phyloP scores from a whole-genome alignment of 2,888 invertebrate species.

The Agelastica alni region DNA sequence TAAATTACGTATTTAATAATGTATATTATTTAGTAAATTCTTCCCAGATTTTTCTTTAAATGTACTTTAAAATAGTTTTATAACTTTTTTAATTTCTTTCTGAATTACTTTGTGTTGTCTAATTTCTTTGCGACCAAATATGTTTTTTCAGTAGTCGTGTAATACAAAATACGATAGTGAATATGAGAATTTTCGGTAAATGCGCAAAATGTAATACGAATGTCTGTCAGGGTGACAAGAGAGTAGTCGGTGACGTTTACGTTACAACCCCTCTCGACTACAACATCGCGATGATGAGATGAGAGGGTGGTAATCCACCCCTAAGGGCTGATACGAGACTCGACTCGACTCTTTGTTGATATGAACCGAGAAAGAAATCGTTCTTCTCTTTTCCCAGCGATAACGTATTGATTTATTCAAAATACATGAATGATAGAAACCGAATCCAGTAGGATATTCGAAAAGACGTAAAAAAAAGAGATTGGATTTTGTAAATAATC shows the following conservation, averaged over 20 bases:
- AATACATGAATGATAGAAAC: background rate
- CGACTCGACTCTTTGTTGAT: constrained; percentile 35
- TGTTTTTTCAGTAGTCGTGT: too few relatives aligned
- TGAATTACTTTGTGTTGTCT: too few relatives aligned
- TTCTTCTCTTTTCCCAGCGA: constrained; percentile 10
- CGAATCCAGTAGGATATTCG: background rate
- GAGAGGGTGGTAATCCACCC: constrained; percentile 52
- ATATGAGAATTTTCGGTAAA: constrained; percentile 29
- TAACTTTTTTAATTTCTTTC: too few relatives aligned
- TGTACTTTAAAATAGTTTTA: too few relatives aligned
- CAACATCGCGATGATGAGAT: constrained; percentile 43
- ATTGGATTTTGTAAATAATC: background rate
- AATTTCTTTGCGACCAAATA: too few relatives aligned
- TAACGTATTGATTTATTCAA: constrained; percentile 19
- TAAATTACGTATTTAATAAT: too few relatives aligned
- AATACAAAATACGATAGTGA: constrained; percentile 18
- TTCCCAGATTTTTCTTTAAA: too few relatives aligned
- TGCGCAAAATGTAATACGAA: constrained; percentile 38
- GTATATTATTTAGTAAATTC: too few relatives aligned
- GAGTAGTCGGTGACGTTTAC: constrained; percentile 32
- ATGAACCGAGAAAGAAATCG: constrained; percentile 32
- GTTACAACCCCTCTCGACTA: constrained; percentile 38
- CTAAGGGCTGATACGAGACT: constrained; percentile 39
- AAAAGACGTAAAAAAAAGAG: background rate
- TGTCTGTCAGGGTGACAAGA: constrained; percentile 39